Evolutionary conservation across 2,888 invertebrate species (phyloP), one percentile per base, ranked within the genome.

Genomic region (Bellardia bayeri): DNA sequence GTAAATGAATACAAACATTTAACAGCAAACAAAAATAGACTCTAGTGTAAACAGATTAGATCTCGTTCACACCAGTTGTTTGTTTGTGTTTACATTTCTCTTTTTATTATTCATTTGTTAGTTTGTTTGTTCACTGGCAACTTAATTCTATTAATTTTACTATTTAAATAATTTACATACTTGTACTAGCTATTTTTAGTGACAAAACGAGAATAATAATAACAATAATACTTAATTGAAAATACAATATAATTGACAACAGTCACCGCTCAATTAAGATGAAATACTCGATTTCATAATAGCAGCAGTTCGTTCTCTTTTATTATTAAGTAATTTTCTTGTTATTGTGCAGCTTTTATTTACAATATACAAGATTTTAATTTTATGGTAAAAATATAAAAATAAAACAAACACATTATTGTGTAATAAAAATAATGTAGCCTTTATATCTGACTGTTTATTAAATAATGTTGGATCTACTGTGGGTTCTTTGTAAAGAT

Each of bases 261-360:
- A 58, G 58, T 30, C 58, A 30, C 58, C 58, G 33, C 23, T 30
- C 13, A 58, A 58, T 58, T 58, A 58, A 56, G 56, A 56, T 23
- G 56, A 23, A 56, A 58, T 30, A 23, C 11, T 30, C 30, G 30
- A 58, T 58, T 58, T 58, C 30, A 58, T 23, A 58, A 58, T 58
- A 58, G 30, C 30, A 9, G 5, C 33, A 13, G 3, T 13, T 30
- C 5, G 30, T 58, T 23, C 23, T 16, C 23, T 56, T 23, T 16
- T 56, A 23, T 56, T 56, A 56, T 56, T 56, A 56, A 56, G 23
- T 58, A 58, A 58, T 58, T 5, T 58, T 58, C 13, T 56, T 56
- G 16, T 56, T 23, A 8, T 8, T 56, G 9, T 16, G 7, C 23
- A 54, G 7, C 2, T 56, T 56, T 51, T n/a, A 13, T 51, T n/a